Conservation (phyloP, 2,113 vertebrate species). For the Nycticebus coucang region DNA sequence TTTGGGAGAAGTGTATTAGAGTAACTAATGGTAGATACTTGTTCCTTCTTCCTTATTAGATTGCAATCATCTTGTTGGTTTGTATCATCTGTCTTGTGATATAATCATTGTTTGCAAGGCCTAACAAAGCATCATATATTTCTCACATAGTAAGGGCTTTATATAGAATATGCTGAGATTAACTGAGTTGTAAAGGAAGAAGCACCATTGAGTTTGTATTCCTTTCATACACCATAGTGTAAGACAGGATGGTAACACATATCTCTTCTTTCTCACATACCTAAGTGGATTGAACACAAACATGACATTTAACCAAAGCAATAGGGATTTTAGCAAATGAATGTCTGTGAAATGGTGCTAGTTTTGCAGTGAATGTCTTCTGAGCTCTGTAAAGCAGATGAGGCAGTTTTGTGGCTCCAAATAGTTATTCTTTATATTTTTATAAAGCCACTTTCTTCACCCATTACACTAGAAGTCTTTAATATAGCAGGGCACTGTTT, state of each 20-base stretch:
- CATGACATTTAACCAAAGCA: background rate
- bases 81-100: background rate
- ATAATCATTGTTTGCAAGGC: background rate
- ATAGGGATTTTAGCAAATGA: background rate
- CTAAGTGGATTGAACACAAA: background rate
- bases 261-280: background rate
- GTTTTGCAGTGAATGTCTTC: background rate
- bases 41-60: background rate
- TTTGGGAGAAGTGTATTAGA: too few relatives aligned
- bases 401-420: background rate
- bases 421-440: background rate
- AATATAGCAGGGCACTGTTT: background rate
- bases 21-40: background rate
- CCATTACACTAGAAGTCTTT: background rate
- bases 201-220: background rate
- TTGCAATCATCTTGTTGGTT: background rate
- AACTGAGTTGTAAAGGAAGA: background rate
- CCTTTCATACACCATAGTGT: background rate
- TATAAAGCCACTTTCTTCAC: background rate
- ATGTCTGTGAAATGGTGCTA: background rate
- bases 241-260: background rate
- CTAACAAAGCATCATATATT: background rate
- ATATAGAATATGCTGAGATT: background rate
- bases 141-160: background rate
- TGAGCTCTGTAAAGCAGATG: background rate